Base-by-base conservation (phyloP, 2,888 invertebrate genomes). In the Agrotis clavis region DNA sequence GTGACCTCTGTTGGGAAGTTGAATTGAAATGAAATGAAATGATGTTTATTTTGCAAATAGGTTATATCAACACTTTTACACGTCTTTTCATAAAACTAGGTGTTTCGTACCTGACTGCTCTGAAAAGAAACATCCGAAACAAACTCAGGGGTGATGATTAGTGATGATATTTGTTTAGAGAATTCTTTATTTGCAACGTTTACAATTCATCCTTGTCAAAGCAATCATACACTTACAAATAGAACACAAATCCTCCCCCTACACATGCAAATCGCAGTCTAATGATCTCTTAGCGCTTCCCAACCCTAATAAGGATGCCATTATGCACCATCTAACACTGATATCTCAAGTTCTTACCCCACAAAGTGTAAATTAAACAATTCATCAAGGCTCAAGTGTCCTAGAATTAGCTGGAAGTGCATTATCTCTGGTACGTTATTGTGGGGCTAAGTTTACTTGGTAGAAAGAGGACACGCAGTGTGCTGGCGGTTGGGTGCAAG, bases 391-490 rank as follows among this genome's bases (percentile, higher is more conserved):
- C 83, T 88, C 85, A 87, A 86, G 85, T 83, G 85, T 86, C 81
- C 74, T 69, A 80, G 81, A 84, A 90, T 87, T 82, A 88, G 86
- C 88, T 86, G 74, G 86, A 87, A 85, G 84, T 84, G 86, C 86
- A 88, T 87, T 84, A 84, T 89, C 86, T 83, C 86, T 79, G 50
- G 77, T 82, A 89, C 87, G 87, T 89, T 84, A 83, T 76, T 88
- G 82, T 83, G 83, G 84, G 83, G 73, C 78, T 87, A 86, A 90
- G 90, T 91, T 90, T 88, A 89, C 88, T 90, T 85, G 85, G 85
- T 89, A 88, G 84, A 85, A 91, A 92, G 89, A 88, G 89, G 89
- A 90, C 86, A 89, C 88, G 86, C 88, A 86, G 87, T 88, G 85
- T 86, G 84, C 87, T 83, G 82, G 86, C 77, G 84, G 85, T 85